These are phyloP conservation scores for Pollimyrus isidori DNA, from an alignment of 2,113 vertebrate genomes.

Conservation along the genomic window DNA sequence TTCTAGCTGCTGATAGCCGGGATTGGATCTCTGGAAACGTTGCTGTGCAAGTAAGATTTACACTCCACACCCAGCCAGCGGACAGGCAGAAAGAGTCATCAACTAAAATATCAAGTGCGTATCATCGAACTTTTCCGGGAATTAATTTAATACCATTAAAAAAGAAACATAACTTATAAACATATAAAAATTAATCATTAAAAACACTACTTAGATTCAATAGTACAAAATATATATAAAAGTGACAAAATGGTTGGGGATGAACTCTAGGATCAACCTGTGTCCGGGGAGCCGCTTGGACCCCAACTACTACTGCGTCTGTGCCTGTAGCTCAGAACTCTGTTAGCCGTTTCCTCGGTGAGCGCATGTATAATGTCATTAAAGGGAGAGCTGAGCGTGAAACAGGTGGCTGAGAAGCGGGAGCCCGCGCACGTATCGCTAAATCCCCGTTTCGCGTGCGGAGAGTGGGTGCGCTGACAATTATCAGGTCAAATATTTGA, in stretches of 20 bases:
- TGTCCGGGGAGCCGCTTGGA: background rate
- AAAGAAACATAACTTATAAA: background rate
- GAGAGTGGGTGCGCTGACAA: background rate
- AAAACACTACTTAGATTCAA: background rate
- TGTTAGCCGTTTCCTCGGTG: background rate
- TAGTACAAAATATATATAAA: background rate
- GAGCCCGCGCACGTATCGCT: background rate
- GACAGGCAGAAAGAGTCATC: background rate
- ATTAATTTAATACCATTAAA: background rate
- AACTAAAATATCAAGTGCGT: background rate
- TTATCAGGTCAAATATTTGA: constrained; percentile 8
- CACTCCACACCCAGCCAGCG: background rate
- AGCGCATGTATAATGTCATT: background rate
- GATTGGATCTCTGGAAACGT: background rate
- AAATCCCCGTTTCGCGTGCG: background rate
- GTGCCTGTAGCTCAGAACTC: background rate
- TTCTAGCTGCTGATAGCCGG: background rate
- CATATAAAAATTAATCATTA: background rate
- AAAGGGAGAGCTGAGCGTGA: background rate
- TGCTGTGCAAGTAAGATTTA: background rate
- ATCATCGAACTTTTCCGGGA: background rate
- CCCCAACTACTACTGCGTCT: background rate
- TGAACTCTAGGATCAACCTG: background rate
- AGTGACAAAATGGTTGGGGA: background rate
- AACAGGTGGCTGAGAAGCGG: background rate